Conservation (phyloP, 2,797 vertebrate species). For the Intellagama lesueurii region DNA sequence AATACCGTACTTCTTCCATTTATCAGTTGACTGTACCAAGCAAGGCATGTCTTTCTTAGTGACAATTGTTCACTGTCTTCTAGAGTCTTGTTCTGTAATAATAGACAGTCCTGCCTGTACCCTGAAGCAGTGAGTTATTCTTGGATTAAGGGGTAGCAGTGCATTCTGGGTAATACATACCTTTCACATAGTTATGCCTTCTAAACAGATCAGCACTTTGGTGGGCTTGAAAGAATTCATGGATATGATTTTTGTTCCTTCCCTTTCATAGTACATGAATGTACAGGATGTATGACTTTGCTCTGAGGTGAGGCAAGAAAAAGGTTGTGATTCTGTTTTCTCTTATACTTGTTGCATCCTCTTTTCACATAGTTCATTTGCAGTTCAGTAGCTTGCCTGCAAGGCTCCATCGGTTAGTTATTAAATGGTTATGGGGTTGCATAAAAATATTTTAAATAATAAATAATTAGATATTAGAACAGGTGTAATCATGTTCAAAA, state of each 20-base stretch:
- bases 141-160: constrained; percentile 7
- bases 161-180: neutral
- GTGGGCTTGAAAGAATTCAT: neutral
- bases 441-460: constrained; percentile 5
- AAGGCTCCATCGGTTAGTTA: constrained; percentile 10
- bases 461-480: neutral
- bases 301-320: neutral
- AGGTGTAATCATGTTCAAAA: neutral
- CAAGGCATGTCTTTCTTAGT: constrained; percentile 2
- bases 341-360: neutral
- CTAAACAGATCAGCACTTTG: neutral
- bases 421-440: neutral
- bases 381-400: neutral
- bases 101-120: neutral
- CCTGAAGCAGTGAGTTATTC: neutral
- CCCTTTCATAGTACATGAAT: constrained; percentile 16
- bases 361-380: neutral
- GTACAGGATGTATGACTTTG: constrained; percentile 13
- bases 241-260: neutral
- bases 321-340: neutral
- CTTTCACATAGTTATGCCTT: neutral
- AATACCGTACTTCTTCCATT: neutral
- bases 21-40: constrained; percentile 9
- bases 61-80: neutral
- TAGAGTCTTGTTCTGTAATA: neutral